A percentile compares a stretch with the other conserved stretches of the same genome.
phyloP scores from a whole-genome alignment of 2,113 vertebrate genomes.

The Apodemus speciosus region DNA sequence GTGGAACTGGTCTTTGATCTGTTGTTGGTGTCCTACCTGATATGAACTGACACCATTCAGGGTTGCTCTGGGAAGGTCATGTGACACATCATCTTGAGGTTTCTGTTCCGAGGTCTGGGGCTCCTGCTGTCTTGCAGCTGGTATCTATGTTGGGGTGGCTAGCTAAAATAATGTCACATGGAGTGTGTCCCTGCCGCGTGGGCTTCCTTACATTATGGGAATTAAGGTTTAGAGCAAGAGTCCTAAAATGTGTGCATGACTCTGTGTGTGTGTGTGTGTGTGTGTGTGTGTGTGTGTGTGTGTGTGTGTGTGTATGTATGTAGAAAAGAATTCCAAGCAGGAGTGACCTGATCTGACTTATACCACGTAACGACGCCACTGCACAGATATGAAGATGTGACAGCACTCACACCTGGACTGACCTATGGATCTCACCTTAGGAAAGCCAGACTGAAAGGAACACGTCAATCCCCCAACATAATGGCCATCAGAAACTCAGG shows the following conservation, averaged over 20 bases:
- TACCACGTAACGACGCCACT: fast-evolving
- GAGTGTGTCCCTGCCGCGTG: too few relatives aligned
- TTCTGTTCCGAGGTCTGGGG: background rate
- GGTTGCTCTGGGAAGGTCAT: background rate
- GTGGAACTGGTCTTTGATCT: background rate
- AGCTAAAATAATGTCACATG: background rate
- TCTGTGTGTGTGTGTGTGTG: too few relatives aligned
- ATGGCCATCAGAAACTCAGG: background rate
- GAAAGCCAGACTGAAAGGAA: background rate
- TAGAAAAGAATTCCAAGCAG: background rate
- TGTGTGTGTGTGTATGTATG: background rate
- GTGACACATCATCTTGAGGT: background rate
- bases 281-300: background rate
- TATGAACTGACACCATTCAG: background rate
- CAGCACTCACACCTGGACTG: background rate
- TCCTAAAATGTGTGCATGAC: background rate
- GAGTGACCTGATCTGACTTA: too few relatives aligned
- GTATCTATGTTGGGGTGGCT: too few relatives aligned
- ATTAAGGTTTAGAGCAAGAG: background rate
- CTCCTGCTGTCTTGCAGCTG: background rate
- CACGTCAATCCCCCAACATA: background rate
- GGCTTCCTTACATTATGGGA: background rate
- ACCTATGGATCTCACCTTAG: background rate
- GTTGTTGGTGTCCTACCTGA: background rate
- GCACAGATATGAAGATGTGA: fast-evolving